Evolutionary conservation across 2,797 vertebrate species (phyloP).

Genomic region (Chloroceryle inda): DNA sequence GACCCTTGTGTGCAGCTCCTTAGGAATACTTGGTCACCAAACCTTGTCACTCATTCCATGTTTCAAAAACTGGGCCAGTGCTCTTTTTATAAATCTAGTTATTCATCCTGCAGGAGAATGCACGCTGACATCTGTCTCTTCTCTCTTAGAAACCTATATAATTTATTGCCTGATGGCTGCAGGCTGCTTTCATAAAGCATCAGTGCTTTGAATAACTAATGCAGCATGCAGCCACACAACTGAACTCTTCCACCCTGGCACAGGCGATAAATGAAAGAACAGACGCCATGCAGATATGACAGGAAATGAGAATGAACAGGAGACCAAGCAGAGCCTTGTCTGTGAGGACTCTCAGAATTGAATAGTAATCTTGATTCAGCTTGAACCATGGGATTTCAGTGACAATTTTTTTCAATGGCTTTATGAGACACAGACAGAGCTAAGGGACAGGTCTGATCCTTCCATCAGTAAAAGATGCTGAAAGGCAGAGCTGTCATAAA

Average conservation of each 20-base stretch:
- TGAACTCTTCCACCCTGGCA: not conserved
- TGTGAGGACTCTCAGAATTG: not conserved
- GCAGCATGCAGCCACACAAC: not conserved
- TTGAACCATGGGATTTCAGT: not conserved
- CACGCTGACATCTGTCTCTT: slow-evolving; percentile 53
- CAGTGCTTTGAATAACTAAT: slow-evolving; percentile 37
- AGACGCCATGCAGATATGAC: not conserved
- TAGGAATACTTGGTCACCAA: not conserved
- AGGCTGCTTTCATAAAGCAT: slow-evolving; percentile 51
- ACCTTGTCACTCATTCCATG: not conserved
- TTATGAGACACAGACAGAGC: not conserved
- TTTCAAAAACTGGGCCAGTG: slow-evolving; percentile 19
- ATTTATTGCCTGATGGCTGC: slow-evolving; percentile 51
- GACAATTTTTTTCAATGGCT: slow-evolving; percentile 54
- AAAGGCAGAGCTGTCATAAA: slow-evolving; percentile 24
- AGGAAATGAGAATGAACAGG: not conserved
- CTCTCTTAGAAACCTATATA: slow-evolving; percentile 33
- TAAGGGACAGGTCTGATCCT: not conserved
- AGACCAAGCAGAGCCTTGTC: not conserved
- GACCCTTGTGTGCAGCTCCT: not conserved
- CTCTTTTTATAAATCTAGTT: slow-evolving; percentile 7
- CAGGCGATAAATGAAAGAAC: not conserved
- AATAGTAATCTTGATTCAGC: slow-evolving; percentile 1
- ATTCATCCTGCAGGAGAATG: not conserved
- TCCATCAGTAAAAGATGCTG: not conserved